These are phyloP conservation scores for Peromyscus polionotus DNA, from an alignment of 2,113 vertebrate genomes.

Conservation along the genomic window DNA sequence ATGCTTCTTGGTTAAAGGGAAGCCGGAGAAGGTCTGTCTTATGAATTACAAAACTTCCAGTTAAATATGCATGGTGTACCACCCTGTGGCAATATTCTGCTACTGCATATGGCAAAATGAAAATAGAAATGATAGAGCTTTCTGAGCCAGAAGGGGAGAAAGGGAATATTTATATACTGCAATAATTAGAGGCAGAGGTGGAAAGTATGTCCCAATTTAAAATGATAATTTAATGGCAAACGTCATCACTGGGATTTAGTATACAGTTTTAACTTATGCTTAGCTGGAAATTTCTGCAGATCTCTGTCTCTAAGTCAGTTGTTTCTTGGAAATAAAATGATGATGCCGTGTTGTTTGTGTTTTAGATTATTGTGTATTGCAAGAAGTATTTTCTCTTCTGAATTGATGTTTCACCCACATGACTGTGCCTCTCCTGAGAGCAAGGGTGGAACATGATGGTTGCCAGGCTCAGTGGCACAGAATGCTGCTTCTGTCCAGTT, in stretches of 20 bases:
- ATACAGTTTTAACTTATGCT: conserved; percentile 19
- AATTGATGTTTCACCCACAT: conserved; percentile 42
- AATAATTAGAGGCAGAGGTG: conserved; percentile 53
- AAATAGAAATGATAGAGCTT: conserved; percentile 33
- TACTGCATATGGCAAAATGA: conserved; percentile 88
- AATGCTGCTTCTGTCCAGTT: conserved; percentile 62
- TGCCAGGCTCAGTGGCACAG: not conserved
- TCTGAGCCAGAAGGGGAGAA: conserved; percentile 52
- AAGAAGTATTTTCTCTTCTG: not conserved
- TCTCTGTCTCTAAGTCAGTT: conserved; percentile 51
- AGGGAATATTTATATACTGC: conserved; percentile 58
- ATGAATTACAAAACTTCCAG: conserved; percentile 87
- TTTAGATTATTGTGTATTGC: not conserved
- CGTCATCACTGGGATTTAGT: not conserved
- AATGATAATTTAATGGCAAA: conserved; percentile 70
- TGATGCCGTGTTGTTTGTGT: conserved; percentile 35
- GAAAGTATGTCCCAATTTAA: conserved; percentile 62
- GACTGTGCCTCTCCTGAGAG: not conserved
- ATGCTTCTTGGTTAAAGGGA: conserved; percentile 87
- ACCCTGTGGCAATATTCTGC: conserved; percentile 94
- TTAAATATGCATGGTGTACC: conserved; percentile 92
- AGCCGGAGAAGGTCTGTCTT: conserved; percentile 87
- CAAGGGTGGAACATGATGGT: not conserved
- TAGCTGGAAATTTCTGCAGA: conserved; percentile 5
- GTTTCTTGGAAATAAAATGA: not conserved